These are phyloP conservation scores for Polyommatus icarus DNA, from an alignment of 2,888 invertebrate genomes.

Conservation along the genomic window DNA sequence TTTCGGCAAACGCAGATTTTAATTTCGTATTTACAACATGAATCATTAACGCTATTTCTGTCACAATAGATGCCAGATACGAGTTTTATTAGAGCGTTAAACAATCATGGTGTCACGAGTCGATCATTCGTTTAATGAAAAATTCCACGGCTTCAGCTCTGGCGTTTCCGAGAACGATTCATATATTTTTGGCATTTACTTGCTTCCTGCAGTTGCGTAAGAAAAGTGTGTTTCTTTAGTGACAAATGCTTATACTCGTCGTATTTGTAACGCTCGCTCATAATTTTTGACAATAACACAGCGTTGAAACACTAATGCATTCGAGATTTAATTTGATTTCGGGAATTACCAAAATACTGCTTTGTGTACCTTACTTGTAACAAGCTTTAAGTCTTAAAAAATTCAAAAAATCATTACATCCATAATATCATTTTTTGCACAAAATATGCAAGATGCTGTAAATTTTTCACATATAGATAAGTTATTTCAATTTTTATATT, in stretches of 20 bases:
- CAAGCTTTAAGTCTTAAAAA: not conserved
- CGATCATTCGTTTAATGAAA: slow-evolving; percentile 27
- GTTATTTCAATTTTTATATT: no score
- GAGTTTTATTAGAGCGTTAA: slow-evolving; percentile 22
- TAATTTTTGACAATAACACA: not conserved
- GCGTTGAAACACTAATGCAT: not conserved
- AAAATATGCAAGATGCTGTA: no score
- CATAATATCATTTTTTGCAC: not conserved
- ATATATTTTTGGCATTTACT: slow-evolving; percentile 25
- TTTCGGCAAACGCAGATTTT: not conserved
- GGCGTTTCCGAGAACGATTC: slow-evolving; percentile 24
- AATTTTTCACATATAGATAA: not conserved
- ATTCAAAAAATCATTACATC: no score
- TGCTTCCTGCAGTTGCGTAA: slow-evolving; percentile 25
- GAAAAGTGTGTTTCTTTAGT: not conserved
- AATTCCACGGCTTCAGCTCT: not conserved
- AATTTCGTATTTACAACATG: slow-evolving; percentile 7
- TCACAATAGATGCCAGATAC: slow-evolving; percentile 24
- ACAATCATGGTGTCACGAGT: slow-evolving; percentile 17
- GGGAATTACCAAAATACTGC: not conserved
- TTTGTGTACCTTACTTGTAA: not conserved
- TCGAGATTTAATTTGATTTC: not conserved
- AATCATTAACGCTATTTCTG: slow-evolving; percentile 23
- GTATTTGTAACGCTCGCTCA: not conserved
- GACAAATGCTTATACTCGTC: slow-evolving; percentile 9